phyloP scores from a whole-genome alignment of 2,113 vertebrate species.

The Leptobrachium leishanense region DNA sequence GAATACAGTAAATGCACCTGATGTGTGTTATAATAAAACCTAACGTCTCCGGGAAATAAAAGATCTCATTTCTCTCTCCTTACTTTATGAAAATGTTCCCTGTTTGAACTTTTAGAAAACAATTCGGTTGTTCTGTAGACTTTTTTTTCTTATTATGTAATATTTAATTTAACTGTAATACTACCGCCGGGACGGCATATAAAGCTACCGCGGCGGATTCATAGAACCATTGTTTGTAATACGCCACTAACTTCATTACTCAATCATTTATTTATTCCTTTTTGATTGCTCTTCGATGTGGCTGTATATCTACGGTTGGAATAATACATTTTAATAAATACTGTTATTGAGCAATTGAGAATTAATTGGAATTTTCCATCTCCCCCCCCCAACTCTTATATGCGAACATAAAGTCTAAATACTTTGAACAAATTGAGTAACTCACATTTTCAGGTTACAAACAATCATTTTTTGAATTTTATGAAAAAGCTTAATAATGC shows the following conservation, averaged over 20 bases:
- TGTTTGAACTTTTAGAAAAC: conserved; percentile 14
- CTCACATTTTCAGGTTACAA: too few relatives aligned
- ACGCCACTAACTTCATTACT: neutral
- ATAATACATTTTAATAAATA: neutral
- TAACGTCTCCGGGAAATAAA: neutral
- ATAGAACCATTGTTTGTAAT: neutral
- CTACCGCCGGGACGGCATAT: neutral
- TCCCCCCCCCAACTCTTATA: too few relatives aligned
- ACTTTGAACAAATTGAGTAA: too few relatives aligned
- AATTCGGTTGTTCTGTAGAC: neutral
- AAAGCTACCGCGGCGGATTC: neutral
- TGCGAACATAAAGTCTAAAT: too few relatives aligned
- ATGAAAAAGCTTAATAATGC: too few relatives aligned
- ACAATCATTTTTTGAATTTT: too few relatives aligned
- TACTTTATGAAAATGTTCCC: conserved; percentile 20
- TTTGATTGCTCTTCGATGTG: neutral
- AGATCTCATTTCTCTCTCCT: conserved; percentile 1
- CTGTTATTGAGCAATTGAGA: too few relatives aligned
- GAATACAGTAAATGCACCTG: neutral
- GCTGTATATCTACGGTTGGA: neutral
- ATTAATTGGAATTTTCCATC: too few relatives aligned
- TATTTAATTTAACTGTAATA: neutral
- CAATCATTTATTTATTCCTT: neutral
- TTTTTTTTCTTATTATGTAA: neutral
- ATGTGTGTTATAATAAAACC: neutral